Base-by-base conservation (phyloP, 2,113 vertebrate genomes). In the Isurus oxyrinchus region DNA sequence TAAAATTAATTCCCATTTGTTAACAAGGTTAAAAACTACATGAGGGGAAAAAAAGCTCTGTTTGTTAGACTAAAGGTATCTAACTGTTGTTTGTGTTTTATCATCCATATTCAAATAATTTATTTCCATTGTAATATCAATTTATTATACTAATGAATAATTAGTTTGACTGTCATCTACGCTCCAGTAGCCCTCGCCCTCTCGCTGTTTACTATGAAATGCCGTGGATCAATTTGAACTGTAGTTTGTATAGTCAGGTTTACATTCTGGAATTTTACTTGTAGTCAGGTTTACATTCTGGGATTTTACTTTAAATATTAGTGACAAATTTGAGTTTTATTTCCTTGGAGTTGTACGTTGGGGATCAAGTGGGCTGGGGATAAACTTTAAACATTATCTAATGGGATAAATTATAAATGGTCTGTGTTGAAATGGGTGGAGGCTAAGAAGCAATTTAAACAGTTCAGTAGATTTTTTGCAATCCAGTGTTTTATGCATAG, bases 91-190 rank as follows among this genome's bases (percentile, higher is more conserved):
- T 5, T 84, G 40, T 84, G 40, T 44, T 84, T 84, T 94, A 63
- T 94, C 31, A 21, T 63, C 16, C 35, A 21, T 63, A 59, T 93
- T 40, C 90, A 93, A 63, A 40, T 63, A 87, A 40, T 81, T 21
- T 25, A 63, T 40, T 35, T 3, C 35, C 10, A 16, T 67, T 23
- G 44, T 96, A 79, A 95, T 55, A n/a, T 96, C 0, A 96, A 59
- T 27, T 94, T 96, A 96, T 96, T 7, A 79, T 88, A 94, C 40
- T 53, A 96, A 91, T 81, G 66, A 96, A 90, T 49, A 57, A 67
- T 76, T 96, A 96, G 59, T 87, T 96, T 31, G 8, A 57, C 2
- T 44, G 13, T 84, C n/a, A 16, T 84, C 96, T 59, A 35, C 13
- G 25, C 31, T 90, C 25, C 55, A 90, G 16, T 25, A 90, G 87